Base-by-base conservation (phyloP, 2,888 invertebrate species). In the Pasiphila rectangulata region DNA sequence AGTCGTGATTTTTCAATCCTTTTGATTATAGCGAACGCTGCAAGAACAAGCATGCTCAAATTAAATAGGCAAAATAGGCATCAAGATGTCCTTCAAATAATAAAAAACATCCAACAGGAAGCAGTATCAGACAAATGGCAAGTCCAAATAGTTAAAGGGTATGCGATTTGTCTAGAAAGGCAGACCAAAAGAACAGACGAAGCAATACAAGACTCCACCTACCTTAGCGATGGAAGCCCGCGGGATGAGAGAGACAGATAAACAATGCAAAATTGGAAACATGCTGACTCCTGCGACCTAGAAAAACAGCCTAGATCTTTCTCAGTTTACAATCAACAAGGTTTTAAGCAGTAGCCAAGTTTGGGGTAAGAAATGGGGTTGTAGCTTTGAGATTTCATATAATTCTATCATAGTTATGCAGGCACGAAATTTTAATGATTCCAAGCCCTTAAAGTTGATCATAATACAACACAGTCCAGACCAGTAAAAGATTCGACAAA, bases 201-300 rank as follows among this genome's bases (percentile, higher is more conserved):
- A 55, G 52, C 57, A 48, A 43, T 34, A 48, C 45, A 46, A 79
- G 68, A 78, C 73, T 73, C 70, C 69, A 48, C 48, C 35, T 44
- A 44, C 39, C 38, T 66, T 56, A 69, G 61, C 56, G 67, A 75
- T 73, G 72, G 73, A 86, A 86, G 86, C 85, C 63, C 69, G 73
- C 75, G 61, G 48, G 80, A 72, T 72, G 67, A 66, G 47, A 66
- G 74, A 77, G 77, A 77, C 78, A 78, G 16, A 21, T 75, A 69
- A 77, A 75, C 62, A 78, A 87, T 86, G 85, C 87, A 86, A 87
- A 84, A 78, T 88, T 85, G 87, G 85, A 88, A 85, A 87, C 87
- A 86, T 85, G 87, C 87, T 76, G 79, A 79, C 80, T 82, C 81
- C 80, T 74, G 72, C 71, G 87, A 87, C 87, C 87, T 85, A 87